Evolutionary conservation across 2,797 vertebrate genomes (phyloP).

Genomic region (Lemur catta): DNA sequence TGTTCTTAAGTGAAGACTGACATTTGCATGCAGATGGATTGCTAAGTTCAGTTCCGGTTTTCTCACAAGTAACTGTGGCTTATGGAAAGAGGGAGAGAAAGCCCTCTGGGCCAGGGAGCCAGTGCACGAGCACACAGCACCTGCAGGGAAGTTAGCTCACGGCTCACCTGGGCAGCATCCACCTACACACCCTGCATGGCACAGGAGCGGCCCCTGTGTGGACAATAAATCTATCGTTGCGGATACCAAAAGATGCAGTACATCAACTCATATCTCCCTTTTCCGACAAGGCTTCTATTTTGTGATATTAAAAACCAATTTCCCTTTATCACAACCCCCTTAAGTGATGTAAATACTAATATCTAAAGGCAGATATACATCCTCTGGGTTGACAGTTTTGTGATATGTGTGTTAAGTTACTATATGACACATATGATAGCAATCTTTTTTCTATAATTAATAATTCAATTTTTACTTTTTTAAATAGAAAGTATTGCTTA

Average conservation of each 20-base stretch:
- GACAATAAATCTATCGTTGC: too few species aligned
- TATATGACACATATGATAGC: slow-evolving; percentile 83
- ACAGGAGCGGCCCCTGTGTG: fast-evolving
- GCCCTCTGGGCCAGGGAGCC: fast-evolving
- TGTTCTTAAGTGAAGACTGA: neutral
- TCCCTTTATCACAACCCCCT: slow-evolving; percentile 85
- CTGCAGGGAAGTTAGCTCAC: too few species aligned
- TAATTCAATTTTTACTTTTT: slow-evolving; percentile 84
- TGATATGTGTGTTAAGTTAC: slow-evolving; percentile 81
- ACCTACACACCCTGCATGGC: fast-evolving
- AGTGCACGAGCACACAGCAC: neutral
- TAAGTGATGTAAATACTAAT: slow-evolving; percentile 85
- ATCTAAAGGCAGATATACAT: slow-evolving; percentile 86
- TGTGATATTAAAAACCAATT: slow-evolving; percentile 86
- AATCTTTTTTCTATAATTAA: slow-evolving; percentile 80
- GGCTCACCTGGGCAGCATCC: neutral
- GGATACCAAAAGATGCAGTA: slow-evolving; percentile 62
- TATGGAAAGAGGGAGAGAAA: neutral
- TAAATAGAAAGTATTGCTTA: slow-evolving; percentile 76
- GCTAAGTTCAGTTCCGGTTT: neutral
- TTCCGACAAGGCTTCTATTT: slow-evolving; percentile 85
- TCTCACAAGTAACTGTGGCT: neutral
- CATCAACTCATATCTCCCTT: slow-evolving; percentile 74
- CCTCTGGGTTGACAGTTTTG: slow-evolving; percentile 81
- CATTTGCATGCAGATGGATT: neutral